Conservation (phyloP, 1,140 invertebrate genomes). For the Drusus annulatus region DNA sequence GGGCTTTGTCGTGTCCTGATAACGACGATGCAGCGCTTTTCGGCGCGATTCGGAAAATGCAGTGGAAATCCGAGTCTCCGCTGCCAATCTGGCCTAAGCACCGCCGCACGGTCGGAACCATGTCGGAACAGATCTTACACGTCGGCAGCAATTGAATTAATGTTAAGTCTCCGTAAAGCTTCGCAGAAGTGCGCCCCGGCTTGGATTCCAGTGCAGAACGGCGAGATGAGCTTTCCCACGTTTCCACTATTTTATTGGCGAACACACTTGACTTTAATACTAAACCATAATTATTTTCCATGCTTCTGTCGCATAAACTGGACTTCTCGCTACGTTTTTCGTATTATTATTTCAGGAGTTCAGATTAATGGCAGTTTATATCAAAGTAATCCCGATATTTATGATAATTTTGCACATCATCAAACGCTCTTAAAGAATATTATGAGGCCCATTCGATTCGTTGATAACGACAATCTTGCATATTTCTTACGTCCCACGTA, state of each 20-base stretch:
- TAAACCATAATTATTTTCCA: neutral
- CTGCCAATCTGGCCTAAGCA: neutral
- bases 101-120: neutral
- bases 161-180: constrained; percentile 27
- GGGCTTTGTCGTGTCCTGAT: neutral
- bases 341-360: neutral
- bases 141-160: constrained; percentile 11
- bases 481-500: too few species aligned
- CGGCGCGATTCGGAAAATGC: neutral
- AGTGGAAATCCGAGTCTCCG: neutral
- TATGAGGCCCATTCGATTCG: too few species aligned
- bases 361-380: too few species aligned
- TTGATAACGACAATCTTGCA: too few species aligned
- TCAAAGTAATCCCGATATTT: too few species aligned
- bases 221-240: constrained; percentile 18
- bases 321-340: neutral
- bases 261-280: neutral
- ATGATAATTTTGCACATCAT: too few species aligned
- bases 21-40: neutral
- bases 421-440: too few species aligned
- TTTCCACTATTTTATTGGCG: constrained; percentile 7
- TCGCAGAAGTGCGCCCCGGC: neutral
- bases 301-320: neutral
- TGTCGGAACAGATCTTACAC: neutral
- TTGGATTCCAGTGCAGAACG: constrained; percentile 7